Conservation (phyloP, 1,140 invertebrate species). For the Trachymyrmex cornetzi region DNA sequence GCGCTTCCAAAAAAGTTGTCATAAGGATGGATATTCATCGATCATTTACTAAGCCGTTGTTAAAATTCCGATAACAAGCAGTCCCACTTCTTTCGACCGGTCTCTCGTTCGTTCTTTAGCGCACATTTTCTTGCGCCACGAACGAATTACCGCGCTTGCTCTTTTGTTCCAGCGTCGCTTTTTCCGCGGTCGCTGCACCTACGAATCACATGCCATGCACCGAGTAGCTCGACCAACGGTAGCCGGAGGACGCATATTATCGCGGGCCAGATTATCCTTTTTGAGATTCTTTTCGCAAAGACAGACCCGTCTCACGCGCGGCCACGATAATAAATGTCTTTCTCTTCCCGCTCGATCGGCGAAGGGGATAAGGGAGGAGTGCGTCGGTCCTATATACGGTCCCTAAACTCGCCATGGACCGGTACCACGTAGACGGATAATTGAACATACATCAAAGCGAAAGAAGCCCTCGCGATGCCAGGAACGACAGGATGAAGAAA, state of each 20-base stretch:
- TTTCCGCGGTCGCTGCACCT: constrained; percentile 58
- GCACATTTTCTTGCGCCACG: constrained; percentile 63
- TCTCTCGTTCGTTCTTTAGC: constrained; percentile 22
- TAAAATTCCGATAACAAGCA: constrained; percentile 74
- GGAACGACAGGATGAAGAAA: constrained; percentile 63
- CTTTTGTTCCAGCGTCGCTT: constrained; percentile 63
- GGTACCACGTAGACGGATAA: constrained; percentile 77
- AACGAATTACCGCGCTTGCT: constrained; percentile 39
- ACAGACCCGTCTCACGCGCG: constrained; percentile 64
- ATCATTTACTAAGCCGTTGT: constrained; percentile 64
- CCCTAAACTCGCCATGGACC: constrained; percentile 48
- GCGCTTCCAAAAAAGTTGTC: constrained; percentile 36
- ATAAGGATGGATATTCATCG: constrained; percentile 41
- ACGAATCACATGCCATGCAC: constrained; percentile 61
- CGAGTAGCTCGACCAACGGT: constrained; percentile 39
- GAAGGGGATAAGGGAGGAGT: neutral
- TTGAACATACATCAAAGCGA: constrained; percentile 81
- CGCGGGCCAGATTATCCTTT: constrained; percentile 63
- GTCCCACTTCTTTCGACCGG: neutral
- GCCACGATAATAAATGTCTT: constrained; percentile 80
- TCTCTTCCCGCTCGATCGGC: constrained; percentile 66
- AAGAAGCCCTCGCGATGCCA: constrained; percentile 59
- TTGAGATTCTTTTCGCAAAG: constrained; percentile 68
- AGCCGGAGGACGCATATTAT: constrained; percentile 70
- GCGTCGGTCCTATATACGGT: constrained; percentile 44